Evolutionary conservation across 2,888 invertebrate genomes (phyloP), one percentile per base, ranked within the genome.

Genomic region (Diploptera punctata): DNA sequence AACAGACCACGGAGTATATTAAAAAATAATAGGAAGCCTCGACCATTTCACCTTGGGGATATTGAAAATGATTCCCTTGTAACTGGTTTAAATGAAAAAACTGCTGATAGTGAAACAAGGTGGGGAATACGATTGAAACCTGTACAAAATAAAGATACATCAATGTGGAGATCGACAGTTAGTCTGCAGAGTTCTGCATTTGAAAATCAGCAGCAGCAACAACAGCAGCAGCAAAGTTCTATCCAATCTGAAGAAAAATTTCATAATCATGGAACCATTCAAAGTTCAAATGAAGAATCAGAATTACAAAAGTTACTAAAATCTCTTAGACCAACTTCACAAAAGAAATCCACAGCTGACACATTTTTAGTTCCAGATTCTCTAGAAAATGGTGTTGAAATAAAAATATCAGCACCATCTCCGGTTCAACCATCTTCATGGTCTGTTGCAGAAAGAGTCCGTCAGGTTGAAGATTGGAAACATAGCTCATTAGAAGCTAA

Each of bases 121-220:
- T 88, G 88, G 88, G 87, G 86, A 18, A 82, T 87, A 5, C 84
- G 84, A 49, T 77, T 87, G 68, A 83, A 83, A 65, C 84, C 85
- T 1, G 81, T 85, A 10, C 78, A 79, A 43, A 80, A 79, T n/a
- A 65, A 19, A 75, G 77, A 78, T 21, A 18, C 71, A 7, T 54
- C 73, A 10, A 79, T 83, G 61, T 85, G 84, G 84, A 82, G 81
- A 73, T 84, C 84, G 1, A 83, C 83, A 0, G 83, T 85, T 16
- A 83, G 82, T 0, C 79, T 85, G 74, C 80, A 77, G 78, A 82
- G 26, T 13, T 31, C 62, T 16, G 26, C 38, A 9, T 62, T 44
- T 18, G 72, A 72, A 7, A 26, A 13, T 47, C 61, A 19, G 10
- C 19, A 43, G 43, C 33, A 33, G 33, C 5, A 33, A 33, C 33